phyloP scores from a whole-genome alignment of 2,888 invertebrate genomes.

The Pyrrhosoma nymphula region DNA sequence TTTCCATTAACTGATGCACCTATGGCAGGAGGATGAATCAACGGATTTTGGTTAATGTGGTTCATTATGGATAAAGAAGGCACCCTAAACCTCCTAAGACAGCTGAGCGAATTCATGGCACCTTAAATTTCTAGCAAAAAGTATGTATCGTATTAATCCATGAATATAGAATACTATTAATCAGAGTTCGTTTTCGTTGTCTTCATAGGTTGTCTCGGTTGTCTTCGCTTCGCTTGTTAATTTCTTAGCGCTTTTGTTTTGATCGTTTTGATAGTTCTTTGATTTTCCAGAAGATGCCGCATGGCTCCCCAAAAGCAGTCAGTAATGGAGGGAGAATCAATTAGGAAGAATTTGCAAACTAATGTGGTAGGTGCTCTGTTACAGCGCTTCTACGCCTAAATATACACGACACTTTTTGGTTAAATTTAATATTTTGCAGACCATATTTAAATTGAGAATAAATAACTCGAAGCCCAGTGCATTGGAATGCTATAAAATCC shows the following conservation, averaged over 20 bases:
- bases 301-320: neutral
- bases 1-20: neutral
- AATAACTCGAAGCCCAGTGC: no score
- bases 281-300: neutral
- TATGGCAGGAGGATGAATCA: constrained; percentile 6
- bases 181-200: no score
- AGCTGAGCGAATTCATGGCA: constrained; percentile 23
- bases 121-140: neutral
- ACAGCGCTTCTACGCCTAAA: no score
- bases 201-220: no score
- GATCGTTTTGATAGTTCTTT: neutral
- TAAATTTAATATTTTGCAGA: no score
- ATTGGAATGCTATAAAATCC: no score
- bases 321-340: neutral
- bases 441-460: no score
- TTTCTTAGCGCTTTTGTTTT: neutral
- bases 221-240: neutral
- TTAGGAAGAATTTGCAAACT: neutral
- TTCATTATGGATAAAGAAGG: neutral
- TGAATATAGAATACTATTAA: no score
- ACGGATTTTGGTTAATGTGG: constrained; percentile 28
- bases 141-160: no score
- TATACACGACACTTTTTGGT: no score
- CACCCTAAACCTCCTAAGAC: constrained; percentile 6
- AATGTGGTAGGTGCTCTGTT: neutral